Evolutionary conservation across 2,888 invertebrate genomes (phyloP).

Genomic region (Agrochola litura): DNA sequence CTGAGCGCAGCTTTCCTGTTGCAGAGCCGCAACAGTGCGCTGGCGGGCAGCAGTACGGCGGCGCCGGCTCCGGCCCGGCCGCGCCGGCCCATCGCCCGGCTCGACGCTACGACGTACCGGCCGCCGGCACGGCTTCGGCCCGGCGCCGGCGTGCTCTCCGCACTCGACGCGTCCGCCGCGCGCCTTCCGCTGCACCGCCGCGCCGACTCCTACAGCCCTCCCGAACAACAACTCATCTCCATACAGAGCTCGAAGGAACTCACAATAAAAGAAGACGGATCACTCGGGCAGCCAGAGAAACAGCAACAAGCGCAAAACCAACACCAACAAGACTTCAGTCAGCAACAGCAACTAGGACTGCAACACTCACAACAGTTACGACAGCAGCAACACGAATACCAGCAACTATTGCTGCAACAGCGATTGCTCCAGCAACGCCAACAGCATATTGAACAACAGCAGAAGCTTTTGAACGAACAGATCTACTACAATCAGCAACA

Average conservation of each 20-base stretch:
- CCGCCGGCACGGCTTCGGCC: conserved; percentile 79
- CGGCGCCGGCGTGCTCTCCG: conserved; percentile 75
- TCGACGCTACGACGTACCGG: conserved; percentile 85
- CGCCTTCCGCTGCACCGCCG: conserved; percentile 82
- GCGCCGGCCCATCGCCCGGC: conserved; percentile 67
- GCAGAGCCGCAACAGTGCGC: conserved; percentile 89
- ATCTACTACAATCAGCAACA: conserved; percentile 56
- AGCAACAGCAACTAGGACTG: conserved; percentile 46
- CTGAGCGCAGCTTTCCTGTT: conserved; percentile 87
- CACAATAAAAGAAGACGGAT: conserved; percentile 61
- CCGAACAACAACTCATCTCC: conserved; percentile 73
- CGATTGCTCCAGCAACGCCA: conserved; percentile 64
- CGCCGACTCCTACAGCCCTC: conserved; percentile 77
- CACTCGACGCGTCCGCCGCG: conserved; percentile 72
- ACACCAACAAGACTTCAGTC: conserved; percentile 21
- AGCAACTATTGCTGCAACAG: conserved; percentile 64
- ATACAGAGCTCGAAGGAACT: conserved; percentile 71
- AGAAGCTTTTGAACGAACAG: conserved; percentile 51
- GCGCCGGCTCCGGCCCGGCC: conserved; percentile 66
- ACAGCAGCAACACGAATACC: conserved; percentile 62
- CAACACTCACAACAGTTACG: conserved; percentile 51
- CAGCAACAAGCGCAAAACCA: conserved; percentile 29
- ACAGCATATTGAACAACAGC: conserved; percentile 66
- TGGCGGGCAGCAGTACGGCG: conserved; percentile 70
- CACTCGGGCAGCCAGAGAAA: conserved; percentile 39